phyloP scores from a whole-genome alignment of 2,888 invertebrate genomes.

The Lepeophtheirus nordmannii region DNA sequence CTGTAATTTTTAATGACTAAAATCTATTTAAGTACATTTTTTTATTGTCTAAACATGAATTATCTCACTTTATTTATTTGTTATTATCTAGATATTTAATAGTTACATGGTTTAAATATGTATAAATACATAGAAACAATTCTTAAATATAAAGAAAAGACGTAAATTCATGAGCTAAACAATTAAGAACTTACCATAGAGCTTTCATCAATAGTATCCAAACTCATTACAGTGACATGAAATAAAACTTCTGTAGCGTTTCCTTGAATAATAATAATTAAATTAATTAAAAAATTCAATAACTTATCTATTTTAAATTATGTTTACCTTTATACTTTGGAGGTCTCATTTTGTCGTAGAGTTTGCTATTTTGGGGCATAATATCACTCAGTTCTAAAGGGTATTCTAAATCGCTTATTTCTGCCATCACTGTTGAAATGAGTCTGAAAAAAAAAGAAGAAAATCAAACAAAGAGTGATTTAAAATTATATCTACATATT shows the following conservation, averaged over 20 bases:
- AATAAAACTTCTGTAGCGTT: constrained; percentile 74
- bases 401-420: constrained; percentile 6
- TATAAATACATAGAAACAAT: too few relatives aligned
- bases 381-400: constrained; percentile 41
- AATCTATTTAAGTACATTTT: too few relatives aligned
- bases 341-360: constrained; percentile 83
- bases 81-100: too few relatives aligned
- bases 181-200: constrained; percentile 55
- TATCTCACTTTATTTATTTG: too few relatives aligned
- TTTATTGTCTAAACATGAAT: too few relatives aligned
- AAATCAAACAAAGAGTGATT: too few relatives aligned
- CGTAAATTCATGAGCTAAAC: background rate
- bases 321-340: constrained; percentile 44
- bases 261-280: constrained; percentile 35
- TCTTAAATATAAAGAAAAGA: too few relatives aligned
- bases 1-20: too few relatives aligned
- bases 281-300: constrained; percentile 1
- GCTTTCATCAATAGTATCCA: constrained; percentile 87
- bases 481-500: too few relatives aligned
- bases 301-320: background rate
- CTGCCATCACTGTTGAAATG: background rate
- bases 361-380: constrained; percentile 58
- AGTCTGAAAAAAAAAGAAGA: too few relatives aligned
- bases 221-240: constrained; percentile 83
- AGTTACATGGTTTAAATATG: too few relatives aligned